Conservation (phyloP, 2,888 invertebrate genomes). For the Nemoura dubitans region DNA sequence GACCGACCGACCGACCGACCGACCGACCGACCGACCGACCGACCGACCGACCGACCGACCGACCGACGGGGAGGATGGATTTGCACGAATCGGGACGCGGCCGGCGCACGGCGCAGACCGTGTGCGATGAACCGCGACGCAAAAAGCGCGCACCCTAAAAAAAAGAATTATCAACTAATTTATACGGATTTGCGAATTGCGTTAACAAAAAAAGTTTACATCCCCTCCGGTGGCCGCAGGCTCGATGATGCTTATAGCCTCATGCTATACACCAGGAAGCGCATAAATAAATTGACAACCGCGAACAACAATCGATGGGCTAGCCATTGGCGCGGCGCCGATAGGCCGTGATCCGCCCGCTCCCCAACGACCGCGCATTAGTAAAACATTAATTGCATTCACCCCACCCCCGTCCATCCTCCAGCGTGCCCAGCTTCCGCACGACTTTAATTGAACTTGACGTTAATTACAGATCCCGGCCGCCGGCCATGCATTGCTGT, state of each 20-base stretch:
- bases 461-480: conserved; percentile 17
- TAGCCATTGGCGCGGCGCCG: background rate
- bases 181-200: background rate
- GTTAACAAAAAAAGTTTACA: background rate
- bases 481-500: background rate
- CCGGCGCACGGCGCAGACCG: background rate
- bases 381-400: conserved; percentile 10
- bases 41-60: no score
- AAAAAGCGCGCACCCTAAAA: background rate
- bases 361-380: background rate
- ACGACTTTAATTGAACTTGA: conserved; percentile 22
- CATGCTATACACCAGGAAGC: background rate
- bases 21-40: no score
- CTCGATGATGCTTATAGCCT: background rate
- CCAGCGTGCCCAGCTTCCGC: background rate
- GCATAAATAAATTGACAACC: background rate
- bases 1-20: no score
- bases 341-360: background rate
- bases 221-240: background rate
- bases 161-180: conserved; percentile 7
- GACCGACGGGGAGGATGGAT: background rate
- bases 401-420: background rate
- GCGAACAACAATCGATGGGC: background rate
- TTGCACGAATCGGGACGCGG: no score
- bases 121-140: background rate